Conservation (phyloP, 2,797 vertebrate genomes). For the Sebastes umbrosus region DNA sequence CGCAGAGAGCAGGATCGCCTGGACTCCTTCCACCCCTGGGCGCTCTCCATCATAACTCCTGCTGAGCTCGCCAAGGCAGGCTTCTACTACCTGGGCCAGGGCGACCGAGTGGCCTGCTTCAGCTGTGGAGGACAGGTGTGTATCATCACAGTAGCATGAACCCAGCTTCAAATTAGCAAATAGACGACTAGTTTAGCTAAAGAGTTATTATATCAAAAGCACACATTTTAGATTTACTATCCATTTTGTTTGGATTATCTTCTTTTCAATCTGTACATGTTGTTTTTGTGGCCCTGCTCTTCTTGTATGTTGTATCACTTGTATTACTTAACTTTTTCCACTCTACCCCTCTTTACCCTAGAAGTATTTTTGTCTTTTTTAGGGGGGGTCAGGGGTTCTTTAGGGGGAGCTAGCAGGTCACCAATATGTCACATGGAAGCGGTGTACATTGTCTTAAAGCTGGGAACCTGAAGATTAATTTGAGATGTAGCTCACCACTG, state of each 20-base stretch:
- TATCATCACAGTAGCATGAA: not conserved
- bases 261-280: not conserved
- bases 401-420: too few species aligned
- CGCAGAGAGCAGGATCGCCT: constrained; percentile 92
- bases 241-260: not conserved
- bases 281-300: not conserved
- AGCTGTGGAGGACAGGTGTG: constrained; percentile 90
- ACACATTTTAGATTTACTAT: not conserved
- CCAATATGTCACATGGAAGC: too few species aligned
- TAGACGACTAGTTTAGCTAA: too few species aligned
- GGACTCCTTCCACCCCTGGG: constrained; percentile 89
- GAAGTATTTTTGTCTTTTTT: too few species aligned
- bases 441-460: too few species aligned
- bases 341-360: too few species aligned
- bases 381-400: too few species aligned
- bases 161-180: not conserved
- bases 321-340: not conserved
- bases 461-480: too few species aligned
- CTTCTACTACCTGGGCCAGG: constrained; percentile 92
- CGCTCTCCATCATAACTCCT: constrained; percentile 87
- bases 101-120: constrained; percentile 94
- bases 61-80: constrained; percentile 93
- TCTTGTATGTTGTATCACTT: not conserved
- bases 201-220: not conserved
- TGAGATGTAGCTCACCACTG: too few species aligned